Percentiles rank a stretch among this genome's conserved stretches.
Evolutionary conservation across 2,797 vertebrate species (phyloP).

Genomic region (Darevskia mixta): DNA sequence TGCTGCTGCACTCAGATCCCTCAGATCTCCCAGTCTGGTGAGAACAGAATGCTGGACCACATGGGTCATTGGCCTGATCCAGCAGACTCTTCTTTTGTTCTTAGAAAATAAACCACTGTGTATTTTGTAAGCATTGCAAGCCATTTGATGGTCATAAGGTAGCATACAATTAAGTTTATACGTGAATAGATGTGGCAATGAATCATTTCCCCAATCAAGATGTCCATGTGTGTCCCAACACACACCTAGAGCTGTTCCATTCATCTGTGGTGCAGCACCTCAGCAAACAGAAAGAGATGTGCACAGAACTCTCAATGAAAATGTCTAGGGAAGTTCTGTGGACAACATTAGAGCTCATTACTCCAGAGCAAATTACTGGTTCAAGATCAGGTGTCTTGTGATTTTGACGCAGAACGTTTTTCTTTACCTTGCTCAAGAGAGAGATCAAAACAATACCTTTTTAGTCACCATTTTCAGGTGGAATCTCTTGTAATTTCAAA

Average conservation of each 20-base stretch:
- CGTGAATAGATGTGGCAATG: not conserved
- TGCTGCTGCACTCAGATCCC: too few relatives aligned
- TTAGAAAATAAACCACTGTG: not conserved
- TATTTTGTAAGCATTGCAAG: not conserved
- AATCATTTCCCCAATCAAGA: not conserved
- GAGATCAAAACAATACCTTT: not conserved
- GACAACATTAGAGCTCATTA: not conserved
- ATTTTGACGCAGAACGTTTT: not conserved
- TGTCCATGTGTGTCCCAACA: not conserved
- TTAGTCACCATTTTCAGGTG: not conserved
- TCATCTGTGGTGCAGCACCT: not conserved
- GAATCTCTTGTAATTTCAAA: slow-evolving; percentile 10
- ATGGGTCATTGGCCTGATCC: too few relatives aligned
- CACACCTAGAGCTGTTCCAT: not conserved
- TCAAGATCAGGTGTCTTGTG: not conserved
- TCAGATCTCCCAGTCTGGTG: too few relatives aligned
- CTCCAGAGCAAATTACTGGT: not conserved
- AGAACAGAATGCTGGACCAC: too few relatives aligned
- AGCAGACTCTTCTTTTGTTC: too few relatives aligned
- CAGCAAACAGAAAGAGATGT: not conserved
- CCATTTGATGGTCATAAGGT: not conserved
- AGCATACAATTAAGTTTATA: not conserved
- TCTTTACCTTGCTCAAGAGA: not conserved
- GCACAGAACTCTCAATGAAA: not conserved
- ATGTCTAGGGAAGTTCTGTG: not conserved